A percentile compares a stretch with the other conserved stretches of the same genome.
Evolutionary conservation across 2,113 vertebrate species (phyloP).

Genomic region (Meleagris gallopavo): DNA sequence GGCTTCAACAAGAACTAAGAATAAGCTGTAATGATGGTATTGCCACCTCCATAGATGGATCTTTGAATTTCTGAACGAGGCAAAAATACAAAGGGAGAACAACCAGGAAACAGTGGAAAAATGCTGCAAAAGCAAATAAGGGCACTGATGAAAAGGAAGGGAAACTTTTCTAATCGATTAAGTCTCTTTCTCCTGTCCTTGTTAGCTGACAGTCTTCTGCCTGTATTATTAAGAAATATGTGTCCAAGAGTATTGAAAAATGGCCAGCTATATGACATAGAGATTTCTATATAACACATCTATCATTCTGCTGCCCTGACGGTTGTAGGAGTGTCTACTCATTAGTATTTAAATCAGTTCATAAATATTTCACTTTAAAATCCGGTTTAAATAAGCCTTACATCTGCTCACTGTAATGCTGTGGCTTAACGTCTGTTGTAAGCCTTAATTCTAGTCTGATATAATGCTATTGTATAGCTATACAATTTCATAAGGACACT

Average conservation of each 20-base stretch:
- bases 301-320: constrained; percentile 69
- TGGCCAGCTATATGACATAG: not conserved
- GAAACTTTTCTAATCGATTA: not conserved
- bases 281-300: constrained; percentile 45
- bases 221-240: constrained; percentile 27
- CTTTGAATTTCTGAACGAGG: not conserved
- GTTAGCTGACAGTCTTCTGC: not conserved
- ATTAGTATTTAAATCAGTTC: constrained; percentile 84
- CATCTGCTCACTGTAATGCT: constrained; percentile 53
- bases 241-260: not conserved
- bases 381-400: constrained; percentile 65
- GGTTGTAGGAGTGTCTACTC: constrained; percentile 72
- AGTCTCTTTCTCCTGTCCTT: not conserved
- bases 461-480: constrained; percentile 75
- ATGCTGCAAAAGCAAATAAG: not conserved
- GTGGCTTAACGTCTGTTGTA: constrained; percentile 69
- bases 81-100: rapidly evolving
- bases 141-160: not conserved
- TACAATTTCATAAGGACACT: constrained; percentile 80
- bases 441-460: constrained; percentile 74
- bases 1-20: not conserved
- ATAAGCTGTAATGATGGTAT: not conserved
- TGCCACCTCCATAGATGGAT: not conserved
- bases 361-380: constrained; percentile 83
- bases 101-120: not conserved